Conservation (phyloP, 2,797 vertebrate genomes). For the Hozukius guyotensis region DNA sequence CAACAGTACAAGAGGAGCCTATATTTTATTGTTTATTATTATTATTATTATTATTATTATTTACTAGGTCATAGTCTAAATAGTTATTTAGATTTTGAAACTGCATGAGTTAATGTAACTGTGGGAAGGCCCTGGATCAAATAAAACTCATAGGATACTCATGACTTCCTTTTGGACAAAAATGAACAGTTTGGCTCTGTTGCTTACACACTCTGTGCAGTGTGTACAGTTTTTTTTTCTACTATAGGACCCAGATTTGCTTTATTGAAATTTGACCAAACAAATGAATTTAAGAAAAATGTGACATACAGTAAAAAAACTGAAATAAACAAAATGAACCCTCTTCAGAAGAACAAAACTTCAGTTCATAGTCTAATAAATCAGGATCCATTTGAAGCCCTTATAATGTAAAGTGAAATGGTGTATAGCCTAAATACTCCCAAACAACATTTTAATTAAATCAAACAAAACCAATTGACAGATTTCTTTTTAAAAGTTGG, state of each 20-base stretch:
- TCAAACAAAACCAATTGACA: neutral
- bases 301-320: neutral
- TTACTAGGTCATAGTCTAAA: neutral
- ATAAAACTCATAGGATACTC: neutral
- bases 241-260: neutral
- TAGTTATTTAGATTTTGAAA: neutral
- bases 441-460: neutral
- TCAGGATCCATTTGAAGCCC: neutral
- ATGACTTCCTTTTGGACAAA: neutral
- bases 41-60: neutral
- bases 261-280: neutral
- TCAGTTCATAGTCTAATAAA: neutral
- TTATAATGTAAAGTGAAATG: neutral
- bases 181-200: neutral
- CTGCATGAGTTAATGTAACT: neutral
- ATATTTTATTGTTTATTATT: neutral
- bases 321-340: neutral
- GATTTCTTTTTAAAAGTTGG: neutral
- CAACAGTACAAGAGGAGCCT: neutral
- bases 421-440: neutral
- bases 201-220: neutral
- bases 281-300: neutral
- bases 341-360: neutral
- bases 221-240: neutral
- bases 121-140: neutral